Base-by-base conservation (phyloP, 2,888 invertebrate genomes). In the Zaprionus bogoriensis region DNA sequence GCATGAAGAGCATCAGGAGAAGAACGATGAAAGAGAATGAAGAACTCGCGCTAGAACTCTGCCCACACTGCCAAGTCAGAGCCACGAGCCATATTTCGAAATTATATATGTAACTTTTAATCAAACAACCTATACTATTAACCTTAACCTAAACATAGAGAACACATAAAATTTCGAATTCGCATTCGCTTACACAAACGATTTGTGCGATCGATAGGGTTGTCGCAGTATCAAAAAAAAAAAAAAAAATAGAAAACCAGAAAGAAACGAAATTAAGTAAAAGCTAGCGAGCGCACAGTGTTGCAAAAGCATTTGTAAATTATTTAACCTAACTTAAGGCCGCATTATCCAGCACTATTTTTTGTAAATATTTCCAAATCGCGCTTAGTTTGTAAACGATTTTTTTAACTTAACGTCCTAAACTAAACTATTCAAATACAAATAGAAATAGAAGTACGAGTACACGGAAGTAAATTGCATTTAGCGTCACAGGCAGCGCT, bases 61-160 rank as follows among this genome's bases (percentile, higher is more conserved):
- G 82, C 82, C 87, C 73, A 71, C 77, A 80, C 87, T 80, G 80
- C 80, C 87, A 80, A 86, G 80, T 87, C 87, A 87, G 80, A 80
- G 80, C 80, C 80, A 87, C 83, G 86, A 87, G 80, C 87, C 87
- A 86, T 87, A 80, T 80, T 80, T 80, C 86, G 80, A 80, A 80
- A 80, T 80, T 80, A 39, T 19, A 83, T 74, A 66, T 67, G 76
- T 85, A 85, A 80, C 86, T 85, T 81, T 80, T 82, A 80, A 80
- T 85, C 86, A 87, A 79, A 84, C 85, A 60, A 77, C 74, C 78
- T 85, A 87, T 70, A 87, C 86, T 87, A 79, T 85, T 79, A 79
- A 79, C 79, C 87, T 87, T 78, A 78, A 78, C 78, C 52, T 65
- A 74, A 47, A 67, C 53, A 65, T 47, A 46, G 38, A 70, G 42